A percentile compares a stretch with the other conserved stretches of the same genome.
Conservation (phyloP, 2,113 vertebrate genomes). For the Steatornis caripensis region DNA sequence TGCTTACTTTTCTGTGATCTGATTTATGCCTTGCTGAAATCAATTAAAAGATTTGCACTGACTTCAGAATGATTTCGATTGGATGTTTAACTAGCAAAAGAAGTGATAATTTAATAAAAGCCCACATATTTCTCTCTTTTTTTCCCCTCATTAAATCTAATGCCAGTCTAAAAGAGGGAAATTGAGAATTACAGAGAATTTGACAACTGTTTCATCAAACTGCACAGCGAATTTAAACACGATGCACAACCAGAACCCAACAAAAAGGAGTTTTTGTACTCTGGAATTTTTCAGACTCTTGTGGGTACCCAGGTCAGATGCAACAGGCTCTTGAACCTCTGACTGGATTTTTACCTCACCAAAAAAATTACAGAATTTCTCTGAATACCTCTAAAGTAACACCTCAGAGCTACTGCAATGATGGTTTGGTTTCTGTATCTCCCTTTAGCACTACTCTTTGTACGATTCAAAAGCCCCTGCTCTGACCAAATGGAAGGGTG, state of each 20-base stretch:
- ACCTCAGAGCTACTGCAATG: neutral
- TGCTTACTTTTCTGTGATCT: slow-evolving; percentile 21
- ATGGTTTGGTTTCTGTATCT: neutral
- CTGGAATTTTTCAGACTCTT: neutral
- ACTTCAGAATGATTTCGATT: slow-evolving; percentile 18
- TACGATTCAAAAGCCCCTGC: neutral
- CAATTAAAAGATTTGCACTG: slow-evolving; percentile 45
- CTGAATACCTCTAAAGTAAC: neutral
- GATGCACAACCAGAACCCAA: slow-evolving; percentile 48
- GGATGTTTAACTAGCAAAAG: slow-evolving; percentile 37
- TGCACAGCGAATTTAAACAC: slow-evolving; percentile 19
- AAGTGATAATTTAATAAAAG: slow-evolving; percentile 66
- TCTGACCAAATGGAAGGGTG: neutral
- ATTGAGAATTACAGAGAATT: slow-evolving; percentile 62
- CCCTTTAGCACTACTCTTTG: neutral
- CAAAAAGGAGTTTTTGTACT: neutral
- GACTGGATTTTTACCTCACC: neutral
- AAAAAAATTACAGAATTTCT: neutral
- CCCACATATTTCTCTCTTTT: slow-evolving; percentile 48
- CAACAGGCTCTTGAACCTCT: neutral
- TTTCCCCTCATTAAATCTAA: slow-evolving; percentile 64
- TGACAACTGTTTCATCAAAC: slow-evolving; percentile 54
- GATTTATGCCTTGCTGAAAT: slow-evolving; percentile 51
- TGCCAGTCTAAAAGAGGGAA: slow-evolving; percentile 60
- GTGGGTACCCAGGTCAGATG: neutral